Conservation (phyloP, 2,888 invertebrate genomes). For the Xanthia togata region DNA sequence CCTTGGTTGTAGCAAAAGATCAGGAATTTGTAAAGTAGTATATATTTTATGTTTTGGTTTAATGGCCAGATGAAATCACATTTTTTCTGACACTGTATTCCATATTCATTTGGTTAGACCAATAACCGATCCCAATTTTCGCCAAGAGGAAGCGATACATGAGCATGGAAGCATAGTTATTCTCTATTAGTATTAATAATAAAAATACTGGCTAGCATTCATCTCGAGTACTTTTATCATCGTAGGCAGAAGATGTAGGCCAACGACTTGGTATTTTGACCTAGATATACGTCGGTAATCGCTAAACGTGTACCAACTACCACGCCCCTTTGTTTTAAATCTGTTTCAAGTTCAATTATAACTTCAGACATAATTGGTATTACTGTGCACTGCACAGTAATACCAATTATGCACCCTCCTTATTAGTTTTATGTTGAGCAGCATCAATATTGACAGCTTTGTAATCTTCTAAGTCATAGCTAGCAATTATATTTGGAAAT, state of each 20-base stretch:
- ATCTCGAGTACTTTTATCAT: conserved; percentile 45
- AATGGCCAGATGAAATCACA: not conserved
- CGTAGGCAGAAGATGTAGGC: conserved; percentile 53
- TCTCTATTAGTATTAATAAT: conserved; percentile 3
- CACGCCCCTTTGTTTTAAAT: conserved; percentile 37
- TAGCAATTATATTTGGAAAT: not conserved
- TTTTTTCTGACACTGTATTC: not conserved
- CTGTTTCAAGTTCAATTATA: conserved; percentile 55
- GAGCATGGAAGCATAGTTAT: conserved; percentile 4
- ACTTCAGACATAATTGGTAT: conserved; percentile 3
- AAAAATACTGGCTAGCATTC: conserved; percentile 23
- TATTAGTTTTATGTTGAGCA: not conserved
- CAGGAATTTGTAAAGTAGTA: too few species aligned
- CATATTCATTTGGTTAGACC: not conserved
- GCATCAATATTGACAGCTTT: not conserved
- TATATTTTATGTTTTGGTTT: not conserved
- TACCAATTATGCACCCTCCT: too few species aligned
- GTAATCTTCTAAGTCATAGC: not conserved
- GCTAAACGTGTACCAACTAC: conserved; percentile 22
- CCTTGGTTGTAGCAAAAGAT: not conserved
- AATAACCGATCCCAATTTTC: not conserved
- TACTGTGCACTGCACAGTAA: not conserved
- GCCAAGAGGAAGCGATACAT: not conserved
- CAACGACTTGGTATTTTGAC: conserved; percentile 56
- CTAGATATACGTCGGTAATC: conserved; percentile 36